phyloP scores from a whole-genome alignment of 2,113 vertebrate species.

The Illadopsis cleaveri region DNA sequence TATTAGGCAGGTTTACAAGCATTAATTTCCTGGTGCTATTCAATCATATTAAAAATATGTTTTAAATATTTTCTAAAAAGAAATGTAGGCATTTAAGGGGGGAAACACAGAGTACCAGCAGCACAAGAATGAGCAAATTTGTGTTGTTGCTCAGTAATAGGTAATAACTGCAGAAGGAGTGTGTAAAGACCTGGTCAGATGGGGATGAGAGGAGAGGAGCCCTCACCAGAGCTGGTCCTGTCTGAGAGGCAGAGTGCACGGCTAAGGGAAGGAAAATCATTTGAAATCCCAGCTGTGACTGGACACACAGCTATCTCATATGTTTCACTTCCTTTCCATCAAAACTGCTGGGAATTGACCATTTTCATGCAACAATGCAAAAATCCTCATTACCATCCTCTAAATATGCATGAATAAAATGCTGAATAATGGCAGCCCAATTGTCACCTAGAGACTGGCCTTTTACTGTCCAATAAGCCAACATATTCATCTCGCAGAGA shows the following conservation, averaged over 20 bases:
- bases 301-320: slow-evolving; percentile 74
- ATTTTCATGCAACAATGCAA: slow-evolving; percentile 99
- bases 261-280: slow-evolving; percentile 54
- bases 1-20: slow-evolving; percentile 42
- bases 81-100: neutral
- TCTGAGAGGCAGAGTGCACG: slow-evolving; percentile 38
- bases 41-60: slow-evolving; percentile 7
- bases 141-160: slow-evolving; percentile 53
- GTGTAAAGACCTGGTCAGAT: slow-evolving; percentile 65
- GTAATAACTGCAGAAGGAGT: slow-evolving; percentile 70
- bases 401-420: slow-evolving; percentile 99
- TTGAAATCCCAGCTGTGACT: slow-evolving; percentile 72
- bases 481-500: slow-evolving; percentile 90
- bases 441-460: slow-evolving; percentile 92
- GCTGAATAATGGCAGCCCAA: slow-evolving; percentile 87
- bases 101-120: neutral
- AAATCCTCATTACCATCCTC: slow-evolving; percentile 96
- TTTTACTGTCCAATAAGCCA: slow-evolving; percentile 96
- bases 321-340: slow-evolving; percentile 81
- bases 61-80: neutral
- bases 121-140: neutral
- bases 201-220: neutral
- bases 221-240: slow-evolving; percentile 48
- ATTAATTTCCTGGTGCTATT: slow-evolving; percentile 51
- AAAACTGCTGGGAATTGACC: slow-evolving; percentile 85